Conservation (phyloP, 2,797 vertebrate genomes). For the Lophotriccus pileatus region DNA sequence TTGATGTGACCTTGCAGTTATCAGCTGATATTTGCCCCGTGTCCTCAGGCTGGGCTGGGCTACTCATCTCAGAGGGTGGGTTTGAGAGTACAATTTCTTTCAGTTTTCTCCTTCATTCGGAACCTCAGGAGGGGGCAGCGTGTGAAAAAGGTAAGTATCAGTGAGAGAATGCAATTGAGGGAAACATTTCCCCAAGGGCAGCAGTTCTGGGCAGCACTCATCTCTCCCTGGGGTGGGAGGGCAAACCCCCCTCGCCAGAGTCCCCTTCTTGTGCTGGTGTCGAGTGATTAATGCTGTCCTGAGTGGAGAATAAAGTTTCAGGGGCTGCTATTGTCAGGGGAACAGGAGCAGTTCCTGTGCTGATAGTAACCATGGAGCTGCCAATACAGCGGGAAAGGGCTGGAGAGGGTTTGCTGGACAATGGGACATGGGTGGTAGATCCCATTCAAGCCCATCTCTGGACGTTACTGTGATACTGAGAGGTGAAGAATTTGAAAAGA, state of each 20-base stretch:
- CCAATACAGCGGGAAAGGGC: not conserved
- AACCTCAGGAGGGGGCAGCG: not conserved
- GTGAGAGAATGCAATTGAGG: not conserved
- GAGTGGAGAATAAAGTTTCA: slow-evolving; percentile 25
- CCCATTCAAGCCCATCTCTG: not conserved
- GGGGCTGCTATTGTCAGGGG: slow-evolving; percentile 31
- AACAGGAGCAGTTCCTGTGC: not conserved
- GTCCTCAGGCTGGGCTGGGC: not conserved
- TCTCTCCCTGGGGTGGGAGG: not conserved
- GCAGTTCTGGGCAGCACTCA: rapidly evolving
- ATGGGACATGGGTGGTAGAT: not conserved
- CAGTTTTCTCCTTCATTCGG: rapidly evolving
- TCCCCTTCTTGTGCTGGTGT: not conserved
- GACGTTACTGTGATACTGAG: not conserved
- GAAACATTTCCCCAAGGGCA: not conserved
- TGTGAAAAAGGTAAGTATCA: not conserved
- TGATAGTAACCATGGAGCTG: slow-evolving; percentile 52
- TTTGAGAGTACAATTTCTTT: rapidly evolving
- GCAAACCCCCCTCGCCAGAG: not conserved
- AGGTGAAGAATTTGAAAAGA: not conserved
- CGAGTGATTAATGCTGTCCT: not conserved
- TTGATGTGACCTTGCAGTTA: not conserved
- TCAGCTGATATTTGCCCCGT: rapidly evolving
- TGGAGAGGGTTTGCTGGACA: not conserved
- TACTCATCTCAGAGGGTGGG: rapidly evolving